phyloP scores from a whole-genome alignment of 2,888 invertebrate genomes.

The Andrena bucephala region DNA sequence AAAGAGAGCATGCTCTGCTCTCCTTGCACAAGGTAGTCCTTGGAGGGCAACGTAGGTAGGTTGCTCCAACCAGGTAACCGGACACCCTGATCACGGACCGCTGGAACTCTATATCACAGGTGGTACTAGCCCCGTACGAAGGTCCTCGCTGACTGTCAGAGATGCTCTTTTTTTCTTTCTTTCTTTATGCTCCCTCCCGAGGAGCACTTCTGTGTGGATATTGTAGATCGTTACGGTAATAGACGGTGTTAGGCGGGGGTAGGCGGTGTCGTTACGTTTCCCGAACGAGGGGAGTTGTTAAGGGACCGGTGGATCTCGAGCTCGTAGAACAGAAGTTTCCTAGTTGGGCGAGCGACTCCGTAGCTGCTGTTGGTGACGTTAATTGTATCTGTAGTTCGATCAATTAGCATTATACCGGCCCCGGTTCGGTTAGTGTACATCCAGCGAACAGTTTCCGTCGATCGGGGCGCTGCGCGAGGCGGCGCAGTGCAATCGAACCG shows the following conservation, averaged over 20 bases:
- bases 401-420: constrained; percentile 55
- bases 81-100: constrained; percentile 80
- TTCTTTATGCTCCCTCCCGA: constrained; percentile 2
- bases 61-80: constrained; percentile 76
- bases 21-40: constrained; percentile 72
- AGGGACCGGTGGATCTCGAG: constrained; percentile 20
- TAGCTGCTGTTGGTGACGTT: constrained; percentile 45
- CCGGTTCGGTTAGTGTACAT: constrained; percentile 34
- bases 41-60: constrained; percentile 72
- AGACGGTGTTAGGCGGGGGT: not conserved
- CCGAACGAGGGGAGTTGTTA: not conserved
- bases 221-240: constrained; percentile 45
- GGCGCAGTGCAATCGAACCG: constrained; percentile 8
- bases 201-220: constrained; percentile 33
- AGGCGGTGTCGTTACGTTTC: constrained; percentile 14
- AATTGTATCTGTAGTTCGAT: constrained; percentile 63
- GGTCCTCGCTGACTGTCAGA: constrained; percentile 69
- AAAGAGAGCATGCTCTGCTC: constrained; percentile 30
- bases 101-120: constrained; percentile 84
- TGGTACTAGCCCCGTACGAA: constrained; percentile 74
- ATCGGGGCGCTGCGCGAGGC: not conserved
- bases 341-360: constrained; percentile 24
- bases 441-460: constrained; percentile 12
- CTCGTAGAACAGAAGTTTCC: constrained; percentile 34
- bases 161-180: constrained; percentile 57